phyloP scores from a whole-genome alignment of 92 coral and sea anemone genomes.

The Heteractis magnifica region DNA sequence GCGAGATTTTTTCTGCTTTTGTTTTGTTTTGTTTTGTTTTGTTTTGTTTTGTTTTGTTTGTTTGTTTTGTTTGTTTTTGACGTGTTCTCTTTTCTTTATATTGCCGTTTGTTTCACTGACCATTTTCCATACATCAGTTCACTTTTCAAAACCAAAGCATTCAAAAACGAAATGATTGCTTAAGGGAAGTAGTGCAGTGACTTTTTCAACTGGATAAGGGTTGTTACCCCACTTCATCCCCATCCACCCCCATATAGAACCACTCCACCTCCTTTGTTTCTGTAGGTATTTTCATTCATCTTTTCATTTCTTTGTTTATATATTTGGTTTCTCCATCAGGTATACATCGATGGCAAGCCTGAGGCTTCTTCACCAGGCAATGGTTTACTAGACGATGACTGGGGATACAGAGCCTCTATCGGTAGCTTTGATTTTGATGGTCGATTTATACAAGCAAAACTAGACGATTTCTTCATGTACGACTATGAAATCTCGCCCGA shows the following conservation, averaged over 20 bases:
- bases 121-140: no score
- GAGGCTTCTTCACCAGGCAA: constrained; percentile 58
- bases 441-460: constrained; percentile 67
- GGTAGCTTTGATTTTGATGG: constrained; percentile 96
- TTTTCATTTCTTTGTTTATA: neutral
- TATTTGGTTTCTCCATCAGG: constrained; percentile 39
- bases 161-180: no score
- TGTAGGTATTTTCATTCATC: neutral
- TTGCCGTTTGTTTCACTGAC: no score
- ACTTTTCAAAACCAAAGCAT: no score
- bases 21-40: no score
- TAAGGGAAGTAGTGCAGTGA: no score
- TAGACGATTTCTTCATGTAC: constrained; percentile 86
- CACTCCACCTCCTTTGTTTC: neutral
- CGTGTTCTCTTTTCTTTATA: no score
- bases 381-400: constrained; percentile 83
- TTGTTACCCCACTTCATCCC: no score
- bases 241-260: neutral
- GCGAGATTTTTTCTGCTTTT: no score
- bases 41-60: no score
- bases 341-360: constrained; percentile 76
- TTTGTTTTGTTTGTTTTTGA: no score
- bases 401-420: constrained; percentile 97
- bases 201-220: no score
- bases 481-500: constrained; percentile 78